phyloP scores from a whole-genome alignment of 2,797 vertebrate species.

The Sebastes aleutianus region DNA sequence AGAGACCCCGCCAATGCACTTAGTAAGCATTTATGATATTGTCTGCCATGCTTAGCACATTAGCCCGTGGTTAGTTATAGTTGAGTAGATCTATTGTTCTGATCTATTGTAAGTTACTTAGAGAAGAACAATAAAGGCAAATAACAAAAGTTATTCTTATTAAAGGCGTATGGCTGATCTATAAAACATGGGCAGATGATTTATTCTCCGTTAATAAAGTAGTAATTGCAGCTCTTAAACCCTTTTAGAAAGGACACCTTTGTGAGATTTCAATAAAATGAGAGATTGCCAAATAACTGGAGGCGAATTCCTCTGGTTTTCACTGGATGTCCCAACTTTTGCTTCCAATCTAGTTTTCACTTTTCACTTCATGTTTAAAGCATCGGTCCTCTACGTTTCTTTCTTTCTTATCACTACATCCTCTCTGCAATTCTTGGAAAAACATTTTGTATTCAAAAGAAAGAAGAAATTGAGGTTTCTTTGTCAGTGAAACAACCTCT shows the following conservation, averaged over 20 bases:
- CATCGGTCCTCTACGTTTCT: neutral
- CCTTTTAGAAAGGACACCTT: neutral
- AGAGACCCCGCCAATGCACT: neutral
- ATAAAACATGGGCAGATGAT: neutral
- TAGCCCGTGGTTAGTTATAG: neutral
- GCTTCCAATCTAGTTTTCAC: neutral
- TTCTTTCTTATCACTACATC: neutral
- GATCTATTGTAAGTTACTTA: neutral
- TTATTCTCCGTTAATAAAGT: neutral
- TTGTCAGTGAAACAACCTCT: constrained; percentile 5
- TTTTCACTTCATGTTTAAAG: neutral
- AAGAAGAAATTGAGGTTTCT: constrained; percentile 16
- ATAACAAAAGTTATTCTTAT: neutral
- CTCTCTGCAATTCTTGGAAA: neutral
- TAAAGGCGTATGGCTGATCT: neutral
- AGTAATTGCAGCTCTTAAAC: neutral
- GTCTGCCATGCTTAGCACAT: neutral
- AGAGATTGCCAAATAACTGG: neutral
- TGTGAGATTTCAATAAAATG: neutral
- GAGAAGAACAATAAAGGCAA: neutral
- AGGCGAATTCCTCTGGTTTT: neutral
- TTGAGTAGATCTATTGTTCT: neutral
- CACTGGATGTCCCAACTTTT: neutral
- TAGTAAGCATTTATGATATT: neutral
- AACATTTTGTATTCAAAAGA: neutral